These are phyloP conservation scores for Drosophila sordidula DNA, from an alignment of 2,888 invertebrate species.

Conservation along the genomic window DNA sequence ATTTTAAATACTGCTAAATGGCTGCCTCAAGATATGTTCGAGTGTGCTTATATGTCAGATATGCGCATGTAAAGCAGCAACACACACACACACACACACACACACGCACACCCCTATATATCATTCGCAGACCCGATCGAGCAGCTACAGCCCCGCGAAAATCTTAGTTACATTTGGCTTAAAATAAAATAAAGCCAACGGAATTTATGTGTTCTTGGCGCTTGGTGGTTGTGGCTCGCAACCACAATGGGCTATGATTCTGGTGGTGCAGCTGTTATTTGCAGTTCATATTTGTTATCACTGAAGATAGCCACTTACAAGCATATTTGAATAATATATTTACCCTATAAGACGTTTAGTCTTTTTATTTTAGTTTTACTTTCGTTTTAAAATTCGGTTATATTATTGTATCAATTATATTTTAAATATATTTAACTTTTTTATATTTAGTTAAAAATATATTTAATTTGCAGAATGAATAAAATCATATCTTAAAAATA, in stretches of 20 bases:
- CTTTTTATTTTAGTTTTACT: no score
- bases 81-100: constrained; percentile 23
- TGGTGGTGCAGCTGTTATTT: background rate
- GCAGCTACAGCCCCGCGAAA: constrained; percentile 43
- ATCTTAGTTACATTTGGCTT: constrained; percentile 54
- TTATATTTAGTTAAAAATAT: no score
- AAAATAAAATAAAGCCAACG: constrained; percentile 4
- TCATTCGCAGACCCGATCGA: constrained; percentile 69
- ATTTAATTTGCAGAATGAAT: no score
- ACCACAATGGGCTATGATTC: constrained; percentile 7
- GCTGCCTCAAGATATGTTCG: constrained; percentile 72
- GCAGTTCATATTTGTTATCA: no score
- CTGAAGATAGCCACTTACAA: no score
- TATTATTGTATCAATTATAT: no score
- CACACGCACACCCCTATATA: constrained; percentile 46
- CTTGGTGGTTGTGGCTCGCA: constrained; percentile 6
- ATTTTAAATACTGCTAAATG: constrained; percentile 80
- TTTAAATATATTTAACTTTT: no score
- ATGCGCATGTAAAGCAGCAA: constrained; percentile 61
- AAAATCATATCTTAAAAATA: no score
- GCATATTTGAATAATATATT: no score
- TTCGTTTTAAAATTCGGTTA: no score
- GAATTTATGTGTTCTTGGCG: constrained; percentile 20
- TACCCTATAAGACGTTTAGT: no score
- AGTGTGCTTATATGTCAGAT: constrained; percentile 66